Percentiles rank a stretch among this genome's conserved stretches.
These are phyloP conservation scores for Reticulitermes speratus DNA, from an alignment of 1,140 invertebrate species.

Conservation along the genomic window DNA sequence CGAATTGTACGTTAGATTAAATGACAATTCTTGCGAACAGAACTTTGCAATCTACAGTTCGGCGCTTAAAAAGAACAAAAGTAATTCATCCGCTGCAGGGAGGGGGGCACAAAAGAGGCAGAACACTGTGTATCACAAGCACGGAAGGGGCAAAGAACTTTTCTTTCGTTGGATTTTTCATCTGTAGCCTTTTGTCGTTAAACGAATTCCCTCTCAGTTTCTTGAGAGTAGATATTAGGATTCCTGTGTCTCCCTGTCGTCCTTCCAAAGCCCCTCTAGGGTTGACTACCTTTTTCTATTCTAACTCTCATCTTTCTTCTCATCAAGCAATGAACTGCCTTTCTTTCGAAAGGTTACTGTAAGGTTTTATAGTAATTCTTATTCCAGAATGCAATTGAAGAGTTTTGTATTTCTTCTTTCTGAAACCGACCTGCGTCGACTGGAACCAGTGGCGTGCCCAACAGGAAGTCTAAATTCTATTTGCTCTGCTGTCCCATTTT, in stretches of 20 bases:
- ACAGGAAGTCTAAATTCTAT: no score
- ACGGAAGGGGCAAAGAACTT: neutral
- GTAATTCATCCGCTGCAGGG: neutral
- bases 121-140: conserved; percentile 14
- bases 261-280: neutral
- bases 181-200: conserved; percentile 27
- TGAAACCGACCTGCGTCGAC: neutral
- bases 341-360: neutral
- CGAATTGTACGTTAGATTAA: neutral
- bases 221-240: conserved; percentile 26
- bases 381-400: neutral
- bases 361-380: neutral
- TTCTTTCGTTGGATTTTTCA: conserved; percentile 25
- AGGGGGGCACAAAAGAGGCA: neutral
- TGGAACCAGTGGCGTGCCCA: neutral
- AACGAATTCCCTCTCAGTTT: conserved; percentile 23
- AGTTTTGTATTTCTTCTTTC: neutral
- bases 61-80: neutral
- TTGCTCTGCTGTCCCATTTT: no score
- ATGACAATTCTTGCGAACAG: neutral
- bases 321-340: conserved; percentile 6
- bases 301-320: neutral
- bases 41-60: neutral
- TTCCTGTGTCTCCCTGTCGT: conserved; percentile 16
- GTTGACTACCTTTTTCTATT: conserved; percentile 2